phyloP scores from a whole-genome alignment of 92 coral and sea anemone species.

The Plumapathes pennacea region DNA sequence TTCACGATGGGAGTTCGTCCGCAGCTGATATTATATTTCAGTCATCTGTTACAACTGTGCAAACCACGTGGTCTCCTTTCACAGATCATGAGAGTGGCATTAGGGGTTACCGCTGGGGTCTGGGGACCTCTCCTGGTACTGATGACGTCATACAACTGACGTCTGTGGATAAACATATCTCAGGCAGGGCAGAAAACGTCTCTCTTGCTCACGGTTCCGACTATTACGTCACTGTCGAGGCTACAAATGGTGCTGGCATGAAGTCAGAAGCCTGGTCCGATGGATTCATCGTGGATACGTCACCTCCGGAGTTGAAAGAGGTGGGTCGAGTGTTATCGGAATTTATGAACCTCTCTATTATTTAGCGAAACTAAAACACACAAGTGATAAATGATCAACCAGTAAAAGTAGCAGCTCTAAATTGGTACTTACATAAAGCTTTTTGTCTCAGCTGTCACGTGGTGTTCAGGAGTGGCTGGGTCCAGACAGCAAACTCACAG shows the following conservation, averaged over 20 bases:
- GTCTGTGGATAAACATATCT: constrained; percentile 58
- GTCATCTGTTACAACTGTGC: constrained; percentile 36
- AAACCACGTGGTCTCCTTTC: constrained; percentile 68
- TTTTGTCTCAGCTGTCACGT: constrained; percentile 60
- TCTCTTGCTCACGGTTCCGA: constrained; percentile 54
- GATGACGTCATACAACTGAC: constrained; percentile 66
- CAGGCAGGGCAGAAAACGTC: constrained; percentile 49
- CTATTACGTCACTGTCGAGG: constrained; percentile 88
- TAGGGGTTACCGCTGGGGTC: constrained; percentile 81
- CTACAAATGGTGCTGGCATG: constrained; percentile 75
- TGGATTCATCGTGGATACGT: constrained; percentile 82
- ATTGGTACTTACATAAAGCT: no score
- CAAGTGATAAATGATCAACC: no score
- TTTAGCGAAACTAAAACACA: no score
- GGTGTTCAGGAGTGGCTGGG: constrained; percentile 54
- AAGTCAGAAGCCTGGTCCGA: constrained; percentile 81
- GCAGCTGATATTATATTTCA: constrained; percentile 53
- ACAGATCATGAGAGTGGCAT: constrained; percentile 82
- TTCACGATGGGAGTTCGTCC: constrained; percentile 59
- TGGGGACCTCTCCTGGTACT: constrained; percentile 76
- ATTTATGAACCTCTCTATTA: neutral
- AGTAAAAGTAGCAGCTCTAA: no score
- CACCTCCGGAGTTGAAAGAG: constrained; percentile 71
- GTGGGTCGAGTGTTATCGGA: constrained; percentile 11
- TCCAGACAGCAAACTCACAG: constrained; percentile 42